These are phyloP conservation scores for Phengaris arion DNA, from an alignment of 2,888 invertebrate species.

Conservation along the genomic window DNA sequence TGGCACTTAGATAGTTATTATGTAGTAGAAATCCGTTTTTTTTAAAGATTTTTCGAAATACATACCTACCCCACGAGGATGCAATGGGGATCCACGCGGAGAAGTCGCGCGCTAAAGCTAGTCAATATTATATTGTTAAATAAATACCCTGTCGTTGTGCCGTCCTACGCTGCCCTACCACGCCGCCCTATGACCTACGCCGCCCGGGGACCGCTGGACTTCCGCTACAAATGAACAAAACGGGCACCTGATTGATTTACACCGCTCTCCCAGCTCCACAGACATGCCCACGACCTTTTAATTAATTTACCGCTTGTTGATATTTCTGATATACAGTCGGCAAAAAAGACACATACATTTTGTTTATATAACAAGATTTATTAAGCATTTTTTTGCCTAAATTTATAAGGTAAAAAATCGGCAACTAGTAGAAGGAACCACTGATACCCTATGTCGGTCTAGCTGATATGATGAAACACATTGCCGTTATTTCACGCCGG, in stretches of 20 bases:
- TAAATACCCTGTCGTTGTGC: neutral
- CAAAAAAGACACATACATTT: neutral
- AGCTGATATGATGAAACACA: neutral
- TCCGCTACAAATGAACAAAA: conserved; percentile 49
- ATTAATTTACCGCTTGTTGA: conserved; percentile 54
- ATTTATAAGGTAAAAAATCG: too few species aligned
- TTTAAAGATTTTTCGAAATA: too few species aligned
- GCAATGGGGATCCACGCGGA: too few species aligned
- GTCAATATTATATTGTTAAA: neutral
- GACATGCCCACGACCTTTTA: conserved; percentile 50
- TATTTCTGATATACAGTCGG: conserved; percentile 36
- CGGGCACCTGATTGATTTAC: conserved; percentile 57
- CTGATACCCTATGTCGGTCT: too few species aligned
- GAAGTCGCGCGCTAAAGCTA: too few species aligned
- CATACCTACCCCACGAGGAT: too few species aligned
- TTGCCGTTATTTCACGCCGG: neutral
- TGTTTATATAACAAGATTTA: neutral
- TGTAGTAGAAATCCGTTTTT: too few species aligned
- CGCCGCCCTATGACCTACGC: conserved; percentile 32
- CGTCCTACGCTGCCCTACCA: conserved; percentile 16
- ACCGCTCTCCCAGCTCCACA: conserved; percentile 43
- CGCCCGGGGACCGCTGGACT: conserved; percentile 29
- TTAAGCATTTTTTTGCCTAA: too few species aligned
- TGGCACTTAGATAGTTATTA: too few species aligned
- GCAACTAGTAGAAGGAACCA: too few species aligned